phyloP scores from a whole-genome alignment of 2,797 vertebrate genomes.

The Parauchenoglanis punctatus region DNA sequence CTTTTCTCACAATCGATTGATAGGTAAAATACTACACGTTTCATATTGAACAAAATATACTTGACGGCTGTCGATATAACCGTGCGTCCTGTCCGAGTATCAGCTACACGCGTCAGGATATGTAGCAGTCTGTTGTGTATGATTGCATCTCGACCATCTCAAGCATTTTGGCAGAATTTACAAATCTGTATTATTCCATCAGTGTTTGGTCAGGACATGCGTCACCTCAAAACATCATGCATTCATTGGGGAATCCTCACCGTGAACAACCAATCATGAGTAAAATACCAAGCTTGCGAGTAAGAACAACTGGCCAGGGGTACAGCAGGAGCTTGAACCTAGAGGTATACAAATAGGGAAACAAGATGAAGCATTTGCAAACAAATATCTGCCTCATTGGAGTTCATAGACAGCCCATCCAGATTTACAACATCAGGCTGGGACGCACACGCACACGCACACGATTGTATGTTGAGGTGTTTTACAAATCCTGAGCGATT shows the following conservation, averaged over 20 bases:
- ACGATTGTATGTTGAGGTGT: not conserved
- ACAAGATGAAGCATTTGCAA: not conserved
- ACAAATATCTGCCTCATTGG: not conserved
- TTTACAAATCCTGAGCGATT: not conserved
- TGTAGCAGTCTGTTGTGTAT: not conserved
- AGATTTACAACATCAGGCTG: not conserved
- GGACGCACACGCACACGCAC: no score
- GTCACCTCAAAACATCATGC: not conserved
- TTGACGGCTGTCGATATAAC: not conserved
- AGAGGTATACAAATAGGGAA: not conserved
- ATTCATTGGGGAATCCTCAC: not conserved
- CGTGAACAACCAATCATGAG: not conserved
- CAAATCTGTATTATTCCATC: not conserved
- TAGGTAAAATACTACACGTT: not conserved
- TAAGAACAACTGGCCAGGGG: not conserved
- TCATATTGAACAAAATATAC: not conserved
- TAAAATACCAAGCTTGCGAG: not conserved
- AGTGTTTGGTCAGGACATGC: not conserved
- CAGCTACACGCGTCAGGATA: not conserved
- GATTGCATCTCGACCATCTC: not conserved
- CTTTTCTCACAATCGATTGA: not conserved
- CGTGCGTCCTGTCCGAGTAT: not conserved
- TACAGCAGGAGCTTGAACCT: not conserved
- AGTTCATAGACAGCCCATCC: not conserved
- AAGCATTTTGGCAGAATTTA: not conserved